Conservation (phyloP, 2,888 invertebrate species). For the Andrena marginata region DNA sequence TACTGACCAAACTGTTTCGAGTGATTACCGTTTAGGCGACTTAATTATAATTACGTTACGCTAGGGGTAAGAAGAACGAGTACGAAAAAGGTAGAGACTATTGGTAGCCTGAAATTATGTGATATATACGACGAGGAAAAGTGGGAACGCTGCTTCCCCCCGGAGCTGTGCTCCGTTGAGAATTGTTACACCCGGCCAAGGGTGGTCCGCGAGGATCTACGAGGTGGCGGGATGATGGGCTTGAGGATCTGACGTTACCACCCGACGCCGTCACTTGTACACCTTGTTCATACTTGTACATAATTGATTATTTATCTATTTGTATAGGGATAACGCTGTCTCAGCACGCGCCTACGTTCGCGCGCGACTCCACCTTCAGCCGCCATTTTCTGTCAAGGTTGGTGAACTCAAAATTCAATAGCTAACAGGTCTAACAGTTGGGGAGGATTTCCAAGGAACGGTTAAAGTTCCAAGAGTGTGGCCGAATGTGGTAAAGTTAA, state of each 20-base stretch:
- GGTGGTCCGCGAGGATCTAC: constrained; percentile 52
- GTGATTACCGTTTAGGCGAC: constrained; percentile 63
- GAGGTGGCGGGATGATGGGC: constrained; percentile 6
- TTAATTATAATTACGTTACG: constrained; percentile 57
- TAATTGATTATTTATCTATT: constrained; percentile 77
- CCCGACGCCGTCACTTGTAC: constrained; percentile 72
- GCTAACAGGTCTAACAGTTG: neutral
- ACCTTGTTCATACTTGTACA: constrained; percentile 81
- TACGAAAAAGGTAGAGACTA: constrained; percentile 55
- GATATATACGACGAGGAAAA: constrained; percentile 74
- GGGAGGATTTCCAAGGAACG: neutral
- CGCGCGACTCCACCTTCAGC: constrained; percentile 30
- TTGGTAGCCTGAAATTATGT: constrained; percentile 80
- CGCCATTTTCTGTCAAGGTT: neutral
- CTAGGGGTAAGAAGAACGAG: constrained; percentile 55
- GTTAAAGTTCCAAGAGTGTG: neutral
- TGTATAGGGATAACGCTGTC: constrained; percentile 69
- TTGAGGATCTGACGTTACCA: constrained; percentile 42
- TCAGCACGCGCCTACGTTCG: constrained; percentile 68
- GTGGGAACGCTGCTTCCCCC: constrained; percentile 77
- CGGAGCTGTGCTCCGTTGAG: constrained; percentile 82
- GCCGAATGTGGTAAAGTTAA: too few relatives aligned
- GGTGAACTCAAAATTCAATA: neutral
- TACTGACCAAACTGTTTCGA: constrained; percentile 71
- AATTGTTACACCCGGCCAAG: constrained; percentile 76